A percentile compares a stretch with the other conserved stretches of the same genome.
phyloP scores from a whole-genome alignment of 2,888 invertebrate species.

The Andrena hattorfiana region DNA sequence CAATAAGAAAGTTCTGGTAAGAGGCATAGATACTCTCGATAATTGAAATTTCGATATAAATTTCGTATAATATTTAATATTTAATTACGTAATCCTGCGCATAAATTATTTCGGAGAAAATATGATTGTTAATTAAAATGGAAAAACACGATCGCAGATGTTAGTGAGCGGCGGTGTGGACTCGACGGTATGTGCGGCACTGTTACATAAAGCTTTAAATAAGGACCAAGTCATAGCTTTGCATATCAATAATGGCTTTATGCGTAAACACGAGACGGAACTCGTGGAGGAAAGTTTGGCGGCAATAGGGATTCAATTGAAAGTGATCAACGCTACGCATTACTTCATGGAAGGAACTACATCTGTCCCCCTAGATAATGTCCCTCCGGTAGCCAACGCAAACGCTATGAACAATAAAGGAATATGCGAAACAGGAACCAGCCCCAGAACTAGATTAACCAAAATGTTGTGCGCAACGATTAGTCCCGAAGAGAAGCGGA shows the following conservation, averaged over 20 bases:
- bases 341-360: constrained; percentile 94
- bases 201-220: constrained; percentile 95
- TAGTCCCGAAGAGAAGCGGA: constrained; percentile 99
- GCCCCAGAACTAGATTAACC: constrained; percentile 88
- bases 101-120: constrained; percentile 18
- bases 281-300: constrained; percentile 94
- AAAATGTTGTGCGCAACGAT: constrained; percentile 93
- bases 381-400: constrained; percentile 67
- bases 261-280: constrained; percentile 97
- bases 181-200: constrained; percentile 99
- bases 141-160: constrained; percentile 87
- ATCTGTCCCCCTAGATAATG: constrained; percentile 88
- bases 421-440: constrained; percentile 71
- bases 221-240: constrained; percentile 97
- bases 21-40: constrained; percentile 78
- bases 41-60: too few relatives aligned
- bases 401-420: constrained; percentile 85
- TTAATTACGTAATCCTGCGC: not conserved
- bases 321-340: constrained; percentile 90
- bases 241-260: constrained; percentile 99
- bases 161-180: constrained; percentile 99
- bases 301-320: constrained; percentile 93
- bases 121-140: constrained; percentile 44
- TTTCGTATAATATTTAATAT: too few relatives aligned
- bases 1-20: constrained; percentile 95